Evolutionary conservation across 53 echinoderm and acorn worm species (phyloP).

Genomic region (Luidia sarsii): DNA sequence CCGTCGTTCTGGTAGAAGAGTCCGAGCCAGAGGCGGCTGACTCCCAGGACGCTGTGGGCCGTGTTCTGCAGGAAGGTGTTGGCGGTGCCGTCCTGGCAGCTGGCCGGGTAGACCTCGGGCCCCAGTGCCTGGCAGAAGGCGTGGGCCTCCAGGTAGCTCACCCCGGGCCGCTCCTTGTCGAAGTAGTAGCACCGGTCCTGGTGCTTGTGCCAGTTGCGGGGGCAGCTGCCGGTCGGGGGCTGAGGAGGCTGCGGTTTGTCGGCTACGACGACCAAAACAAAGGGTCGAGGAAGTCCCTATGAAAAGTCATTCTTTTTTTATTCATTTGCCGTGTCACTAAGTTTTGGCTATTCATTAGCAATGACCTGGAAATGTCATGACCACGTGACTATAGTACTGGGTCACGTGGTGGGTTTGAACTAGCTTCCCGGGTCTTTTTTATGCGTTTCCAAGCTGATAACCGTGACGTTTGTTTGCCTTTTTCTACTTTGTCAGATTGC

Average conservation of each 20-base stretch:
- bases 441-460: too few relatives aligned
- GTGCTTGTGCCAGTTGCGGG: constrained; percentile 7
- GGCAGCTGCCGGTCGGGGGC: constrained; percentile 50
- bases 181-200: constrained; percentile 59
- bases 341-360: background rate
- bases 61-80: constrained; percentile 65
- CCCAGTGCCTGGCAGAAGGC: constrained; percentile 51
- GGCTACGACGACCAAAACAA: background rate
- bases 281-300: too few relatives aligned
- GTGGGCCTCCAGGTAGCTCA: constrained; percentile 64
- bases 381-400: too few relatives aligned
- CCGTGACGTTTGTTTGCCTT: too few relatives aligned
- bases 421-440: too few relatives aligned
- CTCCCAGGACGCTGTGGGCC: constrained; percentile 21
- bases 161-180: constrained; percentile 13
- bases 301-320: background rate
- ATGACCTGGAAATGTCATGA: background rate
- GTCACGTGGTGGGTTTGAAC: too few relatives aligned
- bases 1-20: constrained; percentile 64
- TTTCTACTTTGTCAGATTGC: too few relatives aligned
- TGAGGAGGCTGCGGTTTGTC: background rate
- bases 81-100: constrained; percentile 56
- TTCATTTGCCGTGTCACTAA: background rate
- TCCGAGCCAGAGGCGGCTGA: constrained; percentile 73
- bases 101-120: constrained; percentile 55